A percentile compares a stretch with the other conserved stretches of the same genome.
Evolutionary conservation across 2,888 invertebrate genomes (phyloP).

Genomic region (Pyrochroa serraticornis): DNA sequence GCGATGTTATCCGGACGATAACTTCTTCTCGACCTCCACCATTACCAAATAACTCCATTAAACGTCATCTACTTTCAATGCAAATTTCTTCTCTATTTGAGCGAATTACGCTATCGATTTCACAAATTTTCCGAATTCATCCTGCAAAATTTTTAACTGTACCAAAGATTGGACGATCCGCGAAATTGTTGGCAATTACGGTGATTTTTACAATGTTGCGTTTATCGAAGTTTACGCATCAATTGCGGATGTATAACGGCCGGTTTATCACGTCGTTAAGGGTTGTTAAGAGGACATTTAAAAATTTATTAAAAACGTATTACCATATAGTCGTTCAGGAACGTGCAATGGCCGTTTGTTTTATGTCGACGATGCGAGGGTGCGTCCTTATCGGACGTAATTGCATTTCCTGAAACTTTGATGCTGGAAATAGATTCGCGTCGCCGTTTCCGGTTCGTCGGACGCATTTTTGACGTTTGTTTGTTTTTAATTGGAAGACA

Average conservation of each 20-base stretch:
- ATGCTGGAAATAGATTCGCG: constrained; percentile 43
- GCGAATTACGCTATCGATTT: no score
- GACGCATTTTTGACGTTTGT: constrained; percentile 38
- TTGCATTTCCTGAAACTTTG: constrained; percentile 39
- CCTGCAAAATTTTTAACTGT: background rate
- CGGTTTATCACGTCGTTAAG: constrained; percentile 21
- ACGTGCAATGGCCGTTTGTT: constrained; percentile 2
- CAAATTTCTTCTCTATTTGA: no score
- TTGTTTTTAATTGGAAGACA: constrained; percentile 11
- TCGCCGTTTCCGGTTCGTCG: constrained; percentile 41
- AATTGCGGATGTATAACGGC: constrained; percentile 11
- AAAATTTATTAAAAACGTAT: constrained; percentile 24
- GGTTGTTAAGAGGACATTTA: constrained; percentile 11
- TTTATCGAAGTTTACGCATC: constrained; percentile 19
- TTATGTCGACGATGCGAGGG: constrained; percentile 1
- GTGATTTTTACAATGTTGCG: constrained; percentile 18
- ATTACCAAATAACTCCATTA: no score
- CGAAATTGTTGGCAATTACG: background rate
- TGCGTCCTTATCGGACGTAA: constrained; percentile 38
- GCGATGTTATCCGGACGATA: no score
- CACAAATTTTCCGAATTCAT: no score
- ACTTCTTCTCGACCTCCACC: no score
- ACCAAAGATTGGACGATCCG: background rate
- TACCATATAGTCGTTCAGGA: background rate
- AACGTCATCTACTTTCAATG: no score